Base-by-base conservation (phyloP, 2,888 invertebrate species). In the Serripes groenlandicus region DNA sequence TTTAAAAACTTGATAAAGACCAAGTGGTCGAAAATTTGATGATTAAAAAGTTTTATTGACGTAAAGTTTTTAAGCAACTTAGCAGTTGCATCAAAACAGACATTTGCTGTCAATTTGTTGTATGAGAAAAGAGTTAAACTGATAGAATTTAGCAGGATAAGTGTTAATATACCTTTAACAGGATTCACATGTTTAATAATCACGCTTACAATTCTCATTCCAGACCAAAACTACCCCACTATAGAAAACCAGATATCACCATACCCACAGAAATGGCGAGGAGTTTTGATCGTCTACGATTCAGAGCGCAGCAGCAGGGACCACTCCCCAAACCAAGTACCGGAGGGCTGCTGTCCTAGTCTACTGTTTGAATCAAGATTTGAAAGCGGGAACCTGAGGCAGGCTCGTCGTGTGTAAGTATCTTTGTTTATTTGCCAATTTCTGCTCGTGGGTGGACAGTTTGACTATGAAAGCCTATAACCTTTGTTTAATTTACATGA, bases 281-380 rank as follows among this genome's bases (percentile, higher is more conserved):
- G 94, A 0, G 88, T 92, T 7, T 85, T 92, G 68, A 90, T 94
- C 1, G 93, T 94, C 21, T 94, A 89, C 75, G 94, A 94, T 85
- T 92, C 93, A 0, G 94, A 94, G 68, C 87, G 91, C 21, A 93
- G 92, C 74, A 89, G 91, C 34, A 88, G 92, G 64, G 93, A 94
- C 76, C 90, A 91, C 64, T 81, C 74, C 37, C 92, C 93, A 0
- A 91, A 89, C 30, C 87, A 90, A 0, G 91, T 92, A 9, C 88
- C 90, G 1, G 91, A 92, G n/a, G 92, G 91, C 7, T 92, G 92
- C 66, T 92, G 92, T 83, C 94, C 94, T 4, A 92, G 89, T 75
- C 91, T 94, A 9, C 82, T 88, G 82, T 94, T 94, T 85, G 94
- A 94, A 86, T 94, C 94, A 4, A 85, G 94, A 23, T 94, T 94